These are phyloP conservation scores for Leptinotarsa rubiginosa DNA, from an alignment of 2,888 invertebrate genomes.

Conservation along the genomic window DNA sequence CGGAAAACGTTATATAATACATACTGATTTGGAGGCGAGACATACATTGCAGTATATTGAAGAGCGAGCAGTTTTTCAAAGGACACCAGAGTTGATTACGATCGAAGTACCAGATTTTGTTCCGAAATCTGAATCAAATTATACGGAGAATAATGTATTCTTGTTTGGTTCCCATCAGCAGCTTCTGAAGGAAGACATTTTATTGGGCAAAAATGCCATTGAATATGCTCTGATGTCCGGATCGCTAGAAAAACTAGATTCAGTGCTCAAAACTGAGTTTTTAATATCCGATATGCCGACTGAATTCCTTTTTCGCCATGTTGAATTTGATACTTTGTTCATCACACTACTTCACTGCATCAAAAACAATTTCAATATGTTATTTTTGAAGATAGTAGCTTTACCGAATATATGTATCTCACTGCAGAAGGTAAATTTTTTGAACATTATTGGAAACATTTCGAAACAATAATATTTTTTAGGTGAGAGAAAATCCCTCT, in stretches of 20 bases:
- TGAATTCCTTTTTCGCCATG: neutral
- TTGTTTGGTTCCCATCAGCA: neutral
- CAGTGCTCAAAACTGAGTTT: neutral
- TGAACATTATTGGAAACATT: neutral
- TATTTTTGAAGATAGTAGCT: conserved; percentile 18
- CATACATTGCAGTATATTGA: neutral
- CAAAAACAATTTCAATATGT: conserved; percentile 26
- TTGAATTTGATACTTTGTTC: conserved; percentile 12
- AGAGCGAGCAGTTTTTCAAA: neutral
- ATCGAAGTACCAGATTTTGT: neutral
- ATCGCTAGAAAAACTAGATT: neutral
- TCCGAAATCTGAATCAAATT: neutral
- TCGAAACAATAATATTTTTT: neutral
- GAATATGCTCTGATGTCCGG: conserved; percentile 6
- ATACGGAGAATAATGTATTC: neutral
- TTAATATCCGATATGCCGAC: neutral
- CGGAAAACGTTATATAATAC: conserved; percentile 21
- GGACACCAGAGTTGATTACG: neutral
- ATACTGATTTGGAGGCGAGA: neutral
- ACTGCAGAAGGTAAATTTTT: neutral
- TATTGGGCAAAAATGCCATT: neutral
- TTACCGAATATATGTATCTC: neutral
- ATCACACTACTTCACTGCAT: conserved; percentile 26
- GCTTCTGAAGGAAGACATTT: neutral
- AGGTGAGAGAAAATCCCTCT: conserved; percentile 21